Base-by-base conservation (phyloP, 2,888 invertebrate genomes). In the Eupithecia subumbrata region DNA sequence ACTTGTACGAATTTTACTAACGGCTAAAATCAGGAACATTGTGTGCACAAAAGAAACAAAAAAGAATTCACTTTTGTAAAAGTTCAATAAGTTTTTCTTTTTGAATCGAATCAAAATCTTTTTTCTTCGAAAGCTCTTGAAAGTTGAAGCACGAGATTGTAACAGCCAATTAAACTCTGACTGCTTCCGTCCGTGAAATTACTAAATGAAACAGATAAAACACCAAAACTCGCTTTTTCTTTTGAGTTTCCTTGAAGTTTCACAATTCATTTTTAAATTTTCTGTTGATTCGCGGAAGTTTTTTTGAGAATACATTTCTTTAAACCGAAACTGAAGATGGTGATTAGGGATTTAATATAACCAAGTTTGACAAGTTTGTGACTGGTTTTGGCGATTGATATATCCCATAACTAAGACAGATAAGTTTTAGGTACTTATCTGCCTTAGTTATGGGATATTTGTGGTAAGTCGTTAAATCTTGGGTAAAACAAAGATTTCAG, bases 171-270 rank as follows among this genome's bases (percentile, higher is more conserved):
- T 60, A 14, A 60, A 60, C 60, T 60, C 25, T 8, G 60, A 4
- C 60, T 22, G 56, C 56, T 22, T 12, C 60, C 60, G 25, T 22
- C 60, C 60, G 60, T 25, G 25, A 60, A 60, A 60, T 60, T 60
- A 60, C 60, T 60, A 25, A 60, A 60, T 60, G 60, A 60, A 60
- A 60, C 56, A 22, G 56, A 56, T 56, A 56, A 56, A 56, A 56
- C 25, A 60, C 25, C 60, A 60, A 60, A 60, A 60, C 9, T 60
- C 3, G 60, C 60, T 60, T 60, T 60, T 60, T 60, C 22, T 60
- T 60, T 56, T 25, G 60, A 25, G 60, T 22, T 60, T 25, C 5
- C 25, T n/a, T 25, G 25, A 25, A 60, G 60, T 60, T 60, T 12
- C 1, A 1, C 4, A 25, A 60, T 56, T 22, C 3, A n/a, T 56